phyloP scores from a whole-genome alignment of 2,113 vertebrate species.

The Gasterosteus aculeatus region DNA sequence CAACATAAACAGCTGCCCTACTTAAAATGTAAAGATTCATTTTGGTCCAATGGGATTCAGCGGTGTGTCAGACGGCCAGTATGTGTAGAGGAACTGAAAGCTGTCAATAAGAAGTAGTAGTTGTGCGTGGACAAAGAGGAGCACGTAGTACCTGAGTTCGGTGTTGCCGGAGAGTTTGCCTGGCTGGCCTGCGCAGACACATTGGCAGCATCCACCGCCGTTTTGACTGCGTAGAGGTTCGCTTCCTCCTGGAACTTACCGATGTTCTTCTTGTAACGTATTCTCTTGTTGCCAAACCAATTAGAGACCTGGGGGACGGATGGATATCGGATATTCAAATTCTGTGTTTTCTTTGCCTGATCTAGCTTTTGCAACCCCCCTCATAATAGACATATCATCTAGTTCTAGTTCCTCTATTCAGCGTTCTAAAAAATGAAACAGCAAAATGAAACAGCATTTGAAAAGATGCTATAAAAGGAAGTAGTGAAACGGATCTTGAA shows the following conservation, averaged over 20 bases:
- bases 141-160: conserved; percentile 83
- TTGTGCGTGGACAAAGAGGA: conserved; percentile 18
- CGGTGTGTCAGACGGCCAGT: conserved; percentile 8
- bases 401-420: not conserved
- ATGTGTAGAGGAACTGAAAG: not conserved
- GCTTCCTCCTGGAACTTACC: conserved; percentile 93
- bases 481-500: not conserved
- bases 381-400: not conserved
- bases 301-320: conserved; percentile 86
- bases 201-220: conserved; percentile 84
- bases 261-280: conserved; percentile 93
- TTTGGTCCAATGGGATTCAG: not conserved
- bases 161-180: conserved; percentile 86
- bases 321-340: conserved; percentile 11
- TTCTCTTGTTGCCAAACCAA: conserved; percentile 95
- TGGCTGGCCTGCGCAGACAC: conserved; percentile 86
- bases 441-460: not conserved
- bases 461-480: not conserved
- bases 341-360: not conserved
- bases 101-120: not conserved
- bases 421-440: not conserved
- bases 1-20: not conserved
- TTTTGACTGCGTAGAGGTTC: conserved; percentile 89
- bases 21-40: not conserved
- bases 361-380: not conserved